These are phyloP conservation scores for Cheilosia impressa DNA, from an alignment of 2,888 invertebrate genomes.

Conservation along the genomic window DNA sequence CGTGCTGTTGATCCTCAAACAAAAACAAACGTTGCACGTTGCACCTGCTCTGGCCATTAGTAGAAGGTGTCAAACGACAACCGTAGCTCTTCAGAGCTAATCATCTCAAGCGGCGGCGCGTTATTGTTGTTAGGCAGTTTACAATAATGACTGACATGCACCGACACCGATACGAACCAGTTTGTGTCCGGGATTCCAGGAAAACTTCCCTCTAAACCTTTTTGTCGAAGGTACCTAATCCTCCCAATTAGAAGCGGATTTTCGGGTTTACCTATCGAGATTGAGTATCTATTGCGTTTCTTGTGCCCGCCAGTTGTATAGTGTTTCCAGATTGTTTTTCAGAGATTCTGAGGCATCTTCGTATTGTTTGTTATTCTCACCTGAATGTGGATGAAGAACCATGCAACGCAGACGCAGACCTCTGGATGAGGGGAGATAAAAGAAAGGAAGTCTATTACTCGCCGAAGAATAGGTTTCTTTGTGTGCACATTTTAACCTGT, in stretches of 20 bases:
- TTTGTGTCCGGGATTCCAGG: conserved; percentile 47
- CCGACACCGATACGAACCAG: conserved; percentile 28
- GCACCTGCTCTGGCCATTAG: conserved; percentile 49
- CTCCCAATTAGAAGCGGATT: conserved; percentile 72
- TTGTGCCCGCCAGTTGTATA: conserved; percentile 33
- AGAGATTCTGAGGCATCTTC: conserved; percentile 57
- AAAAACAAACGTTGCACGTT: conserved; percentile 34
- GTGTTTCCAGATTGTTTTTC: conserved; percentile 45
- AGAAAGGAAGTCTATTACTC: conserved; percentile 63
- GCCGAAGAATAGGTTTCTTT: conserved; percentile 61
- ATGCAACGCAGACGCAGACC: no score
- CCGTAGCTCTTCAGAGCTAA: conserved; percentile 1
- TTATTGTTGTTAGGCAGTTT: neutral
- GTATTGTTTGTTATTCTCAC: conserved; percentile 70
- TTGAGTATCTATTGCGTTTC: conserved; percentile 30
- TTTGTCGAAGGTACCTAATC: conserved; percentile 43
- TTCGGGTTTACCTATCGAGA: conserved; percentile 58
- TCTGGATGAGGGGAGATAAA: conserved; percentile 43
- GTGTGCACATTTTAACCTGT: conserved; percentile 53
- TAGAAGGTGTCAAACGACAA: conserved; percentile 60
- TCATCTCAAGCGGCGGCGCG: conserved; percentile 29
- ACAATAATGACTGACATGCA: neutral
- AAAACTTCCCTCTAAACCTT: conserved; percentile 57
- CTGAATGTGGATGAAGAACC: conserved; percentile 10
- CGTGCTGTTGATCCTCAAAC: conserved; percentile 66